A percentile compares a stretch with the other conserved stretches of the same genome.
These are phyloP conservation scores for Solenopsis invicta DNA, from an alignment of 1,140 invertebrate genomes.

Conservation along the genomic window DNA sequence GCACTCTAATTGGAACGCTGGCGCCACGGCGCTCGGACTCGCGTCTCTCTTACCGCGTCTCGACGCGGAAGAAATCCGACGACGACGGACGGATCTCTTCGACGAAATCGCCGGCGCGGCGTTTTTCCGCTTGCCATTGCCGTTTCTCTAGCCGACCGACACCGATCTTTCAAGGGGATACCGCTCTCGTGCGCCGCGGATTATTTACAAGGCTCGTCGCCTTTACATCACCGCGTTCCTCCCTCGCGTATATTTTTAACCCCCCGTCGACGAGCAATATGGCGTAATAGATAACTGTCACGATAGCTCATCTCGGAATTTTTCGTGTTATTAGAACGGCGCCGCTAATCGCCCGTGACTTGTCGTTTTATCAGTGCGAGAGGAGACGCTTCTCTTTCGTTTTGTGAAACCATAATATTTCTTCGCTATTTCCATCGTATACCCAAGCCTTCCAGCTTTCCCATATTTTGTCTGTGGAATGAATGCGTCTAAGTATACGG, in stretches of 20 bases:
- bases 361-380: constrained; percentile 47
- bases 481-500: background rate
- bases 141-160: constrained; percentile 10
- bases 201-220: constrained; percentile 53
- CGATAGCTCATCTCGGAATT: constrained; percentile 55
- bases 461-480: constrained; percentile 38
- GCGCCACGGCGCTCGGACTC: constrained; percentile 58
- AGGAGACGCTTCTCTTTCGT: background rate
- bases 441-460: background rate
- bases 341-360: constrained; percentile 56
- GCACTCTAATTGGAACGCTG: constrained; percentile 61
- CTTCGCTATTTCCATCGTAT: constrained; percentile 46
- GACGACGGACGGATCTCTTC: constrained; percentile 57
- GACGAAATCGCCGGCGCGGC: constrained; percentile 48
- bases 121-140: constrained; percentile 43
- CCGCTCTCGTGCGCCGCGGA: constrained; percentile 12
- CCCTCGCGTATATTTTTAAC: constrained; percentile 55
- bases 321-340: constrained; percentile 65
- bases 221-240: constrained; percentile 17
- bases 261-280: constrained; percentile 36
- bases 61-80: constrained; percentile 57
- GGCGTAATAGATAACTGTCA: constrained; percentile 65
- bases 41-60: constrained; percentile 39
- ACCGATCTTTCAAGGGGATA: constrained; percentile 42
- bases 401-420: constrained; percentile 46